These are phyloP conservation scores for Characodon lateralis DNA, from an alignment of 2,797 vertebrate species.

Conservation along the genomic window DNA sequence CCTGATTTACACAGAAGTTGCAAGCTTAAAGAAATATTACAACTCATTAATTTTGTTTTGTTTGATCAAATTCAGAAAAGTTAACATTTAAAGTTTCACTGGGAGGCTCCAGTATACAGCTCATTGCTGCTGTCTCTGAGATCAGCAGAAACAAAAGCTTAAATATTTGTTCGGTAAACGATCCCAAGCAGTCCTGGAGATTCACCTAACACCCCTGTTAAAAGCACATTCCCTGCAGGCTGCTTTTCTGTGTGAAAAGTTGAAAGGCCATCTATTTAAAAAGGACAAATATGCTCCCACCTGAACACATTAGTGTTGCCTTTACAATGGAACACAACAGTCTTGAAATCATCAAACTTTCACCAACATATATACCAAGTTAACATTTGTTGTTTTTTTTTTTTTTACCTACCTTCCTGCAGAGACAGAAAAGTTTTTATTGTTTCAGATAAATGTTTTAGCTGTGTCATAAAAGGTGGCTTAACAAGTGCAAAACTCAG, in stretches of 20 bases:
- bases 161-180: conserved; percentile 53
- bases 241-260: conserved; percentile 35
- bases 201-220: conserved; percentile 22
- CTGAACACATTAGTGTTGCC: conserved; percentile 39
- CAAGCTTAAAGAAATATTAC: not conserved
- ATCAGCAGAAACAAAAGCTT: conserved; percentile 13
- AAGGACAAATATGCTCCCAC: conserved; percentile 43
- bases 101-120: not conserved
- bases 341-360: not conserved
- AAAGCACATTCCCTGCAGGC: conserved; percentile 53
- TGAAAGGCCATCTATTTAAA: conserved; percentile 36
- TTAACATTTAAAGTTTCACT: not conserved
- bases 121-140: conserved; percentile 11
- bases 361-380: conserved; percentile 4
- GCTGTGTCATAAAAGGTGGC: conserved; percentile 41
- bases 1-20: not conserved
- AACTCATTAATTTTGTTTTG: not conserved
- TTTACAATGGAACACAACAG: conserved; percentile 41
- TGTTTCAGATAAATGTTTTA: conserved; percentile 50
- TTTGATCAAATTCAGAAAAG: not conserved
- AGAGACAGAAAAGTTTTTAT: conserved; percentile 52
- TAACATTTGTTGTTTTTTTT: conserved; percentile 46
- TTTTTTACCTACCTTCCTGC: not conserved
- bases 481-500: not conserved
- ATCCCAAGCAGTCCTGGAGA: not conserved